Evolutionary conservation across 2,888 invertebrate genomes (phyloP), one percentile per base, ranked within the genome.

Genomic region (Hemicrepidius hirtus): DNA sequence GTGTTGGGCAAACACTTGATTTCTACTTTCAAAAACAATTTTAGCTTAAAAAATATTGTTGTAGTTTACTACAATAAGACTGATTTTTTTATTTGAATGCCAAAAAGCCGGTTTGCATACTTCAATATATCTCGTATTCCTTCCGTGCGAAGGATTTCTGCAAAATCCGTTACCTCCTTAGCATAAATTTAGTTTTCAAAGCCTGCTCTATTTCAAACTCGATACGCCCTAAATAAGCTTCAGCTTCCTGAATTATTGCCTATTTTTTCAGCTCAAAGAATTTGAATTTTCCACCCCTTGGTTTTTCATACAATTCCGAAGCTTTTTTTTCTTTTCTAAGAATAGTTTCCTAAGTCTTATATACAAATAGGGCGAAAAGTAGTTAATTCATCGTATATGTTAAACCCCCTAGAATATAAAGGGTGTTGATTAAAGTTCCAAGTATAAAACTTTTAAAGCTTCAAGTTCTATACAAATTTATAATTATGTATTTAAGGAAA

Each of bases 181-280:
- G 64, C 64, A 65, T 65, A 65, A 65, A 65, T 65, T 65, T 65
- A 65, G 37, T 65, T 65, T 40, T 35, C 50, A 65, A 24, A 40
- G 53, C 37, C 64, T 65, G 50, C 41, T 59, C 41, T 59, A 59
- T 59, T 59, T 59, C 59, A 59, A 59, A 37, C 59, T 59, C 21
- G 40, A 50, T 65, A 40, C 49, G 50, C 50, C 50, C 18, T 41
- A 65, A 65, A 65, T 65, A 65, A 65, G 50, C 32, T 65, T 65
- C 49, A 28, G 53, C 49, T 28, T 28, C 46, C 62, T 32, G 46
- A 46, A 62, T 46, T 62, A 46, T 62, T 62, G 46, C 46, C 44
- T 46, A 53, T 28, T 62, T 62, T 62, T 62, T 28, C 62, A 46
- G 28, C 13, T 44, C 16, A 28, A 28, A 28, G 53, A 53, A 53